Conservation (phyloP, 2,113 vertebrate species). For the Brienomyrus longianalis region DNA sequence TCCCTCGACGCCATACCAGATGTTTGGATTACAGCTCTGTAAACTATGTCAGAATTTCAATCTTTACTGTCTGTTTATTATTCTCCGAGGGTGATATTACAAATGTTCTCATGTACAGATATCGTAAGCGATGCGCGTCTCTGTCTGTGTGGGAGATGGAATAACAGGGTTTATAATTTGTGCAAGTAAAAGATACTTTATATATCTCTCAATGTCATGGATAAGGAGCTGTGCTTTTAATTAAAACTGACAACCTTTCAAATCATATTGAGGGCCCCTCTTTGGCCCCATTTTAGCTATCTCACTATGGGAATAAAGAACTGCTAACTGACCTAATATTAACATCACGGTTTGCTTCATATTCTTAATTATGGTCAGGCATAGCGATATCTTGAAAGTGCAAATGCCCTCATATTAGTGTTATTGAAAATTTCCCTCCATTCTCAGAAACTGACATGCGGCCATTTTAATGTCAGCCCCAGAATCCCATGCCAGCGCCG, state of each 20-base stretch:
- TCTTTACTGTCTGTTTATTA: constrained; percentile 86
- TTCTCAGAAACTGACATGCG: not conserved
- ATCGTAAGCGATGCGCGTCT: constrained; percentile 32
- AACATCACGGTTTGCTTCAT: not conserved
- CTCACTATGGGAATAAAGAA: not conserved
- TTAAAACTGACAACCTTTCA: not conserved
- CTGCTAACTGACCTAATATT: not conserved
- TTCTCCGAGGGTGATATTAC: constrained; percentile 80
- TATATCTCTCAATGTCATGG: not conserved
- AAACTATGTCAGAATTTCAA: constrained; percentile 90
- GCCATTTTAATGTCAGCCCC: not conserved
- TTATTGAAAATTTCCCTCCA: not conserved
- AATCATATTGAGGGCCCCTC: not conserved
- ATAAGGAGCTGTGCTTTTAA: not conserved
- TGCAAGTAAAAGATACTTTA: not conserved
- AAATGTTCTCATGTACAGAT: constrained; percentile 74
- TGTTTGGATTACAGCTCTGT: constrained; percentile 94
- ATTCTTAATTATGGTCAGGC: not conserved
- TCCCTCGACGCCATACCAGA: constrained; percentile 91
- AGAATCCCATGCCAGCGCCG: not conserved
- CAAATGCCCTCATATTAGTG: not conserved
- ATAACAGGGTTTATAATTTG: not conserved
- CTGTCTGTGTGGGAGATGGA: not conserved
- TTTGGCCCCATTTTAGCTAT: not conserved
- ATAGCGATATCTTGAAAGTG: not conserved